Base-by-base conservation (phyloP, 2,113 vertebrate genomes). In the Crocuta crocuta region DNA sequence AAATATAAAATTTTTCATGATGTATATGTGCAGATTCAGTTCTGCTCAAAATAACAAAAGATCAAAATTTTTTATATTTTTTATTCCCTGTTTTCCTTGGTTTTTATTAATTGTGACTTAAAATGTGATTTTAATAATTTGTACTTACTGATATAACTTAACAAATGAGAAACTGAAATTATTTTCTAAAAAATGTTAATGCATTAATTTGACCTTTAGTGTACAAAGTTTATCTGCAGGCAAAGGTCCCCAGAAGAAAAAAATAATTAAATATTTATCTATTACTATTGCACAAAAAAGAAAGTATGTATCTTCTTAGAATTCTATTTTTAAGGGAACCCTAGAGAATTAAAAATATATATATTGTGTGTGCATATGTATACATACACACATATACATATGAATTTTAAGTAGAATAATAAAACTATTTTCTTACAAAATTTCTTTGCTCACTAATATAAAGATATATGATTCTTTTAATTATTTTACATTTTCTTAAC, bases 361-460 rank as follows among this genome's bases (percentile, higher is more conserved):
- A 31, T 23, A 55, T 17, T 55, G 53, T 55, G 16, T 11, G 17
- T 55, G 5, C 24, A 74, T 43, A 65, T 65, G 28, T 63, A 63
- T 43, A 74, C 26, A 74, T 26, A 76, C 26, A 15, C 26, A 45
- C 26, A 76, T 28, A 45, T 76, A 79, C 16, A 78, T 87, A 50
- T 65, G 11, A 39, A 10, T 83, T 79, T 94, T 43, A 95, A 94
- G 58, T 94, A 23, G 5, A 61, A 71, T 55, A 94, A 58, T 48
- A 61, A 61, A 65, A 71, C 65, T 82, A 92, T 50, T 50, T 78
- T 48, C 39, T 82, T 81, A 19, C 15, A 74, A 50, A 76, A 53
- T 87, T 85, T 87, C 65, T 95, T 61, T 71, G 7, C n/a, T 95
- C 5, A 48, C 10, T 81, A 91, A 76, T 94, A 73, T 48, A 82